Percentiles rank a stretch among this genome's conserved stretches.
phyloP scores from a whole-genome alignment of 2,113 vertebrate genomes.

The Macquaria ambigua region DNA sequence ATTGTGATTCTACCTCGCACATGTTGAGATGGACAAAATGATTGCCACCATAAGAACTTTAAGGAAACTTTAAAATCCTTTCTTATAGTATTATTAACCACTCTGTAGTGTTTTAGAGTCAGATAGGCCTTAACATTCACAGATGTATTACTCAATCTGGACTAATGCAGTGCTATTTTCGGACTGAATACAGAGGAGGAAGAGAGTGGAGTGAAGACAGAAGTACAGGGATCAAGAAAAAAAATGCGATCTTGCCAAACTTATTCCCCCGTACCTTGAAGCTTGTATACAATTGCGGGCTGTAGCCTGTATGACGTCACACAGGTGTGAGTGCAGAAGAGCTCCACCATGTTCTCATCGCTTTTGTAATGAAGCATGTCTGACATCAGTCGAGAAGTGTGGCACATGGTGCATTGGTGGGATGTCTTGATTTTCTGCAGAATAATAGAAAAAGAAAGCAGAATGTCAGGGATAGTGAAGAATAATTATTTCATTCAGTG shows the following conservation, averaged over 20 bases:
- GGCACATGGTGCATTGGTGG: conserved; percentile 89
- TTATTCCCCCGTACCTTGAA: conserved; percentile 9
- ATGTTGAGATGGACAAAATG: too few relatives aligned
- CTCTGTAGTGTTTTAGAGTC: too few relatives aligned
- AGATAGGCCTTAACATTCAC: too few relatives aligned
- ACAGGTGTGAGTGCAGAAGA: conserved; percentile 91
- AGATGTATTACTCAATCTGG: too few relatives aligned
- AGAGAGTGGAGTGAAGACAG: neutral
- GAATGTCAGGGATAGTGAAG: neutral
- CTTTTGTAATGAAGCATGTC: conserved; percentile 89
- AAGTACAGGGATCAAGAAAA: too few relatives aligned
- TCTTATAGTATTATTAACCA: too few relatives aligned
- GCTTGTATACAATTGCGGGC: accelerated
- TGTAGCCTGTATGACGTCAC: conserved; percentile 89
- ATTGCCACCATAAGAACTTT: too few relatives aligned
- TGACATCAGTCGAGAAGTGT: conserved; percentile 81
- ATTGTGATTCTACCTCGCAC: too few relatives aligned
- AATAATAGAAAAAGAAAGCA: neutral
- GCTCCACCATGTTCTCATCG: conserved; percentile 83
- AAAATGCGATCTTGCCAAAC: neutral
- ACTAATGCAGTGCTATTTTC: too few relatives aligned
- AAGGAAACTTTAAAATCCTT: too few relatives aligned
- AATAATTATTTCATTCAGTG: neutral
- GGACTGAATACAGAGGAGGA: neutral
- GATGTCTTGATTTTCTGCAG: conserved; percentile 87